phyloP scores from a whole-genome alignment of 2,797 vertebrate species.

The Sebastes minor region DNA sequence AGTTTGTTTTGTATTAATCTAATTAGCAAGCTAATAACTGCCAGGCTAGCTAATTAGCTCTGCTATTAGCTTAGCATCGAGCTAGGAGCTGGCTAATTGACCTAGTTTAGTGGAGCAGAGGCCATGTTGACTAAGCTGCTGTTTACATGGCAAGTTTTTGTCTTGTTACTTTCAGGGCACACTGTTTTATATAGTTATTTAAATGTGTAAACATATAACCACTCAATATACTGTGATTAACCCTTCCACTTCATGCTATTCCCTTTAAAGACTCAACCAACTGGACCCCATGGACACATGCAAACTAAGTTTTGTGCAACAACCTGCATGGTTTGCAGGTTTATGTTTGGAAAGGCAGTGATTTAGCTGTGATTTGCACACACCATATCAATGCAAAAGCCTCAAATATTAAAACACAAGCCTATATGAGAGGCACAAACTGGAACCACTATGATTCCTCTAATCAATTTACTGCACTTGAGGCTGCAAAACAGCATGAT shows the following conservation, averaged over 20 bases:
- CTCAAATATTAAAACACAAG: not conserved
- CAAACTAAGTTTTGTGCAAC: not conserved
- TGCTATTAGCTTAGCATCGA: constrained; percentile 68
- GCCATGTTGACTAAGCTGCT: constrained; percentile 54
- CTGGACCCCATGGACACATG: not conserved
- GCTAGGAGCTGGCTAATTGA: constrained; percentile 64
- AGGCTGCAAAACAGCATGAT: not conserved
- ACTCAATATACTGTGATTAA: accelerated
- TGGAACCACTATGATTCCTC: too few relatives aligned
- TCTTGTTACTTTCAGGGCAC: not conserved
- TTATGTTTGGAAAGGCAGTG: not conserved
- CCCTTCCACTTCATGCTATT: not conserved
- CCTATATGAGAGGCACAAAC: not conserved
- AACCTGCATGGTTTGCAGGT: too few relatives aligned
- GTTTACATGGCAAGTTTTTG: constrained; percentile 37
- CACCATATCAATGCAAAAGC: not conserved
- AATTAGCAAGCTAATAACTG: constrained; percentile 38
- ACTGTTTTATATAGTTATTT: accelerated
- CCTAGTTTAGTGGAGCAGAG: constrained; percentile 61
- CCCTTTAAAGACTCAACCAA: not conserved
- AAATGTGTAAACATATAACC: not conserved
- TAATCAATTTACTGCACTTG: too few relatives aligned
- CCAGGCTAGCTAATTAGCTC: constrained; percentile 59
- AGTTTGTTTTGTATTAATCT: not conserved
- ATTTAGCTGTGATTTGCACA: not conserved